These are phyloP conservation scores for Netelia inedita DNA, from an alignment of 2,888 invertebrate species.

Conservation along the genomic window DNA sequence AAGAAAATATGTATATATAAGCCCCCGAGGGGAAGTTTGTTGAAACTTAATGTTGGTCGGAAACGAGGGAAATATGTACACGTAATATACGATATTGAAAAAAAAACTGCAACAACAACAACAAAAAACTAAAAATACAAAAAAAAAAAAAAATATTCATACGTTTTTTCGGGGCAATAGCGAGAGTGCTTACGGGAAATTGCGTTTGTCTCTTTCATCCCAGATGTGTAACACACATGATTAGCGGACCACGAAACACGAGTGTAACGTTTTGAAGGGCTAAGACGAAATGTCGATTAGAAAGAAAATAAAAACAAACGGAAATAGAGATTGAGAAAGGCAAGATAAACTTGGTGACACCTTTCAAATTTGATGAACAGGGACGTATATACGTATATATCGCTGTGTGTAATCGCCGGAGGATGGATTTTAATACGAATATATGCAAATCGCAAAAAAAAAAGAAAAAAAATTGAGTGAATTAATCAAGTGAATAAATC, in stretches of 20 bases:
- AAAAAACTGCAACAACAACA: not conserved
- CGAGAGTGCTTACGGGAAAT: not conserved
- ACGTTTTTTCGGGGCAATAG: not conserved
- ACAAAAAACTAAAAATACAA: not conserved
- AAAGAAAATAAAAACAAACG: constrained; percentile 21
- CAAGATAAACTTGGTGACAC: not conserved
- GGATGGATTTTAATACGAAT: constrained; percentile 44
- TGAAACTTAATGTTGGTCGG: not conserved
- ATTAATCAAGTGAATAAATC: constrained; percentile 41
- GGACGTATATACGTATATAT: not conserved
- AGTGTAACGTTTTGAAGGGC: constrained; percentile 26
- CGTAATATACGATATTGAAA: not conserved
- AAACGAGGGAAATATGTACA: constrained; percentile 4
- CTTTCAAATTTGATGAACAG: constrained; percentile 9
- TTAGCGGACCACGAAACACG: constrained; percentile 54
- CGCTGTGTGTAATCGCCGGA: constrained; percentile 14
- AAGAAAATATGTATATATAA: constrained; percentile 1
- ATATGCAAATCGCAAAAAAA: constrained; percentile 54
- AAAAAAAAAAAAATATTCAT: not conserved
- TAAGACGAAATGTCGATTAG: constrained; percentile 6
- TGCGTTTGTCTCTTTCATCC: constrained; percentile 41
- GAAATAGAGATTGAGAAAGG: not conserved
- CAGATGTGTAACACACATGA: constrained; percentile 41
- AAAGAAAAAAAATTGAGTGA: constrained; percentile 55
- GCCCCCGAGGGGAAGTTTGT: not conserved